Conservation (phyloP, 2,113 vertebrate species). For the Sander lucioperca region DNA sequence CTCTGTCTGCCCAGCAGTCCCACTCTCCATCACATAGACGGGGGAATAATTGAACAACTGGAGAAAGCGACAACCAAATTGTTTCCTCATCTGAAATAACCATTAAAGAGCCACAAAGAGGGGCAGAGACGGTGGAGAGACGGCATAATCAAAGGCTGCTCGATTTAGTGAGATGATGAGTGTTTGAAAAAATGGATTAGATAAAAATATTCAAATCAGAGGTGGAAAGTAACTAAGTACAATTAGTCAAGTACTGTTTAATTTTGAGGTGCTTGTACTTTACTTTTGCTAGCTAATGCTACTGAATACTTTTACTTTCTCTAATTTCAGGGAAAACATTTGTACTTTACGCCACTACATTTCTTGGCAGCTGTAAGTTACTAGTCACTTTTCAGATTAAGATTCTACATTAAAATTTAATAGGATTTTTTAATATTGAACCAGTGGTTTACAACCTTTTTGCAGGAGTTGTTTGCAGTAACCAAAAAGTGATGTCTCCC, state of each 20-base stretch:
- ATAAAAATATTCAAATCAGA: not conserved
- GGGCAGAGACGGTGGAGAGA: slow-evolving; percentile 15
- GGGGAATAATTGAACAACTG: slow-evolving; percentile 72
- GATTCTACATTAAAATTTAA: no score
- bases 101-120: slow-evolving; percentile 41
- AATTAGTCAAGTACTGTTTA: no score
- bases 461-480: not conserved
- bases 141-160: slow-evolving; percentile 29
- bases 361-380: not conserved
- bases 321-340: not conserved
- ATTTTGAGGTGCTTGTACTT: not conserved
- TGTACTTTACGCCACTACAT: not conserved
- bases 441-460: not conserved
- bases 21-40: slow-evolving; percentile 70
- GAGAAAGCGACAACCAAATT: slow-evolving; percentile 60
- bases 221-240: not conserved
- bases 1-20: slow-evolving; percentile 32
- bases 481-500: not conserved
- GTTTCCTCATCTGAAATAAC: slow-evolving; percentile 70
- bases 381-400: not conserved
- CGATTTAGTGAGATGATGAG: slow-evolving; percentile 17
- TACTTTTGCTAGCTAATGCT: not conserved
- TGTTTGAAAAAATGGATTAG: not conserved
- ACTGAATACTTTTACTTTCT: not conserved
- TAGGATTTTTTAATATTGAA: not conserved